A percentile compares a stretch with the other conserved stretches of the same genome.
Conservation (phyloP, 1,140 invertebrate species). For the Bombus huntii region DNA sequence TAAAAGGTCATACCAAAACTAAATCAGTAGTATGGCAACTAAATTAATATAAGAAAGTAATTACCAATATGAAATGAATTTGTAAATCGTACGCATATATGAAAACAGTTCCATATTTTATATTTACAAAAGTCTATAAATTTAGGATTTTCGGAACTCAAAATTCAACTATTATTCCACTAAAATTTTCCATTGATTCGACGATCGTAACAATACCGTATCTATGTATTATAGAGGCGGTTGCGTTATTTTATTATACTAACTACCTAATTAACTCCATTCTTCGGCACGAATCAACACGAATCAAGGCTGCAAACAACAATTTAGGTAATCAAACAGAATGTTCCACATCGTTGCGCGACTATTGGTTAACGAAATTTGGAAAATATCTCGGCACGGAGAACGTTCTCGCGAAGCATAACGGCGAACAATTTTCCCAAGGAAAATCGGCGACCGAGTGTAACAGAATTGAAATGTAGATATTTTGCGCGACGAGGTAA, state of each 20-base stretch:
- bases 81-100: too few species aligned
- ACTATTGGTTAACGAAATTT: neutral
- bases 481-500: constrained; percentile 41
- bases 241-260: neutral
- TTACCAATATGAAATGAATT: too few species aligned
- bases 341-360: neutral
- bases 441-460: neutral
- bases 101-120: neutral
- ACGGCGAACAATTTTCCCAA: constrained; percentile 4
- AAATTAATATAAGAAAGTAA: too few species aligned
- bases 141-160: too few species aligned
- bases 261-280: neutral
- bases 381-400: neutral
- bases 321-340: neutral
- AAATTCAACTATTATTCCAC: too few species aligned
- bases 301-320: neutral
- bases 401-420: neutral
- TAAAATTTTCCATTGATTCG: too few species aligned
- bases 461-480: constrained; percentile 10
- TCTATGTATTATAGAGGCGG: neutral
- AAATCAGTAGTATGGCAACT: too few species aligned
- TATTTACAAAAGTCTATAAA: neutral
- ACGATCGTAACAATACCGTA: neutral
- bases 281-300: neutral
- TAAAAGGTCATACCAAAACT: too few species aligned